Evolutionary conservation across 2,888 invertebrate species (phyloP).

Genomic region (Spilosoma lubricipeda): DNA sequence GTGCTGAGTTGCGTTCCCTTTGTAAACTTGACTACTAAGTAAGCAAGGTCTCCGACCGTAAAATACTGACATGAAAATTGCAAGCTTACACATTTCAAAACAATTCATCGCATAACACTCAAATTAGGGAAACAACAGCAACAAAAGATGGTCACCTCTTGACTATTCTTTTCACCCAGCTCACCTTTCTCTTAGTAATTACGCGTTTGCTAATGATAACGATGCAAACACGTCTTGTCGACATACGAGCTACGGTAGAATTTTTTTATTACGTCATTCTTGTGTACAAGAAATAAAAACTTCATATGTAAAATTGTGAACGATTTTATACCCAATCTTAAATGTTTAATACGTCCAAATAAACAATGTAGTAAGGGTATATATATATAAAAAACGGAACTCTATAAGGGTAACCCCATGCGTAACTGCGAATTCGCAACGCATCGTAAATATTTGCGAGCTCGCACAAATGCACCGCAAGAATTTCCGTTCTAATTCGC

Average conservation of each 20-base stretch:
- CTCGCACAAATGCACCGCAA: too few relatives aligned
- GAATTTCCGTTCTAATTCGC: too few relatives aligned
- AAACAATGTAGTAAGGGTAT: conserved; percentile 17
- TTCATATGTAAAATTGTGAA: conserved; percentile 36
- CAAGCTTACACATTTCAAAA: not conserved
- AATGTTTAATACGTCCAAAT: conserved; percentile 36
- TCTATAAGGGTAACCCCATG: too few relatives aligned
- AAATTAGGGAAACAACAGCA: conserved; percentile 3
- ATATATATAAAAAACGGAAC: too few relatives aligned
- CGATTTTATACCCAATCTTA: conserved; percentile 42
- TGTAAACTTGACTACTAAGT: not conserved
- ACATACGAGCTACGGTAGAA: conserved; percentile 9
- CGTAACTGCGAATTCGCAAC: too few relatives aligned
- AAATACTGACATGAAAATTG: not conserved
- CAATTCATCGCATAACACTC: not conserved
- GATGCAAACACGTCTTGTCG: conserved; percentile 17
- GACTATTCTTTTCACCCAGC: conserved; percentile 23
- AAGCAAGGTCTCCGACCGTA: not conserved
- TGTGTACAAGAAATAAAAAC: conserved; percentile 25
- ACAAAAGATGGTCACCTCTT: conserved; percentile 20
- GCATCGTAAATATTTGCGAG: too few relatives aligned
- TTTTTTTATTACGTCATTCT: conserved; percentile 29
- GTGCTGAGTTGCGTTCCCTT: too few relatives aligned
- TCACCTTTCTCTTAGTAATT: conserved; percentile 39
- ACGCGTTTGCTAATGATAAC: conserved; percentile 35